These are phyloP conservation scores for Scomber colias DNA, from an alignment of 2,113 vertebrate genomes.

Conservation along the genomic window DNA sequence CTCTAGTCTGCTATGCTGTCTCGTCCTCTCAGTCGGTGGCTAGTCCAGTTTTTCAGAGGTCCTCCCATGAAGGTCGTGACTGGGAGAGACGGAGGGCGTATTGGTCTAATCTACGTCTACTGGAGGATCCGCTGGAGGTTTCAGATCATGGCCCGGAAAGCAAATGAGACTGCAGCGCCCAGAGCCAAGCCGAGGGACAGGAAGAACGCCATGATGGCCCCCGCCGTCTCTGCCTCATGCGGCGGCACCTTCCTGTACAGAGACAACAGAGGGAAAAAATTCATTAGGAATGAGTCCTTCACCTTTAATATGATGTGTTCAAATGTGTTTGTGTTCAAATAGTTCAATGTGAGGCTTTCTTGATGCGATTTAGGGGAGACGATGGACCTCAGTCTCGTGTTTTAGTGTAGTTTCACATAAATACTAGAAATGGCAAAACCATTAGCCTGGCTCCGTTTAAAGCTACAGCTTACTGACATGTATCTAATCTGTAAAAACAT, in stretches of 20 bases:
- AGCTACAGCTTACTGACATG: too few species aligned
- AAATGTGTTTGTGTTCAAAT: too few species aligned
- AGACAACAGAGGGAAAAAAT: conserved; percentile 33
- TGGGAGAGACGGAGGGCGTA: background rate
- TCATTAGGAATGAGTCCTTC: background rate
- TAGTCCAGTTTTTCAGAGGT: background rate
- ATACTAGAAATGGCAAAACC: too few species aligned
- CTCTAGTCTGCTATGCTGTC: background rate
- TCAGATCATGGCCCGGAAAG: conserved; percentile 87
- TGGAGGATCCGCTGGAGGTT: conserved; percentile 8
- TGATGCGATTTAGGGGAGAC: too few species aligned
- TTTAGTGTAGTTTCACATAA: too few species aligned
- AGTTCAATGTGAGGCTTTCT: too few species aligned
- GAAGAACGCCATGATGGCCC: conserved; percentile 97
- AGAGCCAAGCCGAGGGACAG: conserved; percentile 93
- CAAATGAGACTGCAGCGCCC: conserved; percentile 91
- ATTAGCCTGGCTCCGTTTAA: too few species aligned
- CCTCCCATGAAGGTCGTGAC: background rate
- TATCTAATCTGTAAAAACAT: too few species aligned
- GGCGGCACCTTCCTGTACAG: conserved; percentile 90
- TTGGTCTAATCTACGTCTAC: conserved; percentile 41
- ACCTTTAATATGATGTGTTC: background rate
- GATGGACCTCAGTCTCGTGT: too few species aligned
- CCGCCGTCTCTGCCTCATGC: conserved; percentile 94
- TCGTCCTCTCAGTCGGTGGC: background rate